Percentiles rank a stretch among this genome's conserved stretches.
These are phyloP conservation scores for Andrena dorsata DNA, from an alignment of 2,888 invertebrate genomes.

Conservation along the genomic window DNA sequence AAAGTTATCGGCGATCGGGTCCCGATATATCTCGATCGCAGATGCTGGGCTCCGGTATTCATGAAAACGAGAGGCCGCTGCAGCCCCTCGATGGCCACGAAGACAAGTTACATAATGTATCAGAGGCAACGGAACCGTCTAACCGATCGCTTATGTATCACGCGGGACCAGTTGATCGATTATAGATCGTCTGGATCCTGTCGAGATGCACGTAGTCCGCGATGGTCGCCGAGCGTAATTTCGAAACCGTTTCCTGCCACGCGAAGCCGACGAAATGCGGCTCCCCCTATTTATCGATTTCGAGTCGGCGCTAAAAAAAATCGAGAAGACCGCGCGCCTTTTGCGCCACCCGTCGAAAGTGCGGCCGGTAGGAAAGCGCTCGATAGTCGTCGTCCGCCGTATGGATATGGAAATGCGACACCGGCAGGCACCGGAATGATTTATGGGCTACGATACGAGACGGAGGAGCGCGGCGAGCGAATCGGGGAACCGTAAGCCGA, in stretches of 20 bases:
- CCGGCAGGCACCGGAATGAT: slow-evolving; percentile 28
- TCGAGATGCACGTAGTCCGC: slow-evolving; percentile 5
- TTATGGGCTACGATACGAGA: slow-evolving; percentile 30
- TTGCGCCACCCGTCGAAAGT: not conserved
- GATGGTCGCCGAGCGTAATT: slow-evolving; percentile 1
- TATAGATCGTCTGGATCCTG: slow-evolving; percentile 55
- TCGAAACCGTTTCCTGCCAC: slow-evolving; percentile 17
- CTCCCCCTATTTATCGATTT: not conserved
- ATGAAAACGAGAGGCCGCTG: slow-evolving; percentile 54
- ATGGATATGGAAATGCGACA: slow-evolving; percentile 35
- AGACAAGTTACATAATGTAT: slow-evolving; percentile 71
- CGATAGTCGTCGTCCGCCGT: not conserved
- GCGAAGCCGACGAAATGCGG: not conserved
- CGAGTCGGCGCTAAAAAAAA: too few species aligned
- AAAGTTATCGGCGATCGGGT: slow-evolving; percentile 30
- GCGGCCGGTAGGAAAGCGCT: slow-evolving; percentile 9
- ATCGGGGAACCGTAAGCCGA: slow-evolving; percentile 6
- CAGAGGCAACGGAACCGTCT: slow-evolving; percentile 57
- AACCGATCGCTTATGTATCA: slow-evolving; percentile 66
- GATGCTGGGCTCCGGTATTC: slow-evolving; percentile 35
- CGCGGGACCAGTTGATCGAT: slow-evolving; percentile 55
- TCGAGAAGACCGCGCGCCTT: not conserved
- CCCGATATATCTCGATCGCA: slow-evolving; percentile 13
- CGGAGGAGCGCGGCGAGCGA: not conserved
- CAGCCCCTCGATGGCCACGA: slow-evolving; percentile 51